These are phyloP conservation scores for Tineola bisselliella DNA, from an alignment of 2,888 invertebrate genomes.

Conservation along the genomic window DNA sequence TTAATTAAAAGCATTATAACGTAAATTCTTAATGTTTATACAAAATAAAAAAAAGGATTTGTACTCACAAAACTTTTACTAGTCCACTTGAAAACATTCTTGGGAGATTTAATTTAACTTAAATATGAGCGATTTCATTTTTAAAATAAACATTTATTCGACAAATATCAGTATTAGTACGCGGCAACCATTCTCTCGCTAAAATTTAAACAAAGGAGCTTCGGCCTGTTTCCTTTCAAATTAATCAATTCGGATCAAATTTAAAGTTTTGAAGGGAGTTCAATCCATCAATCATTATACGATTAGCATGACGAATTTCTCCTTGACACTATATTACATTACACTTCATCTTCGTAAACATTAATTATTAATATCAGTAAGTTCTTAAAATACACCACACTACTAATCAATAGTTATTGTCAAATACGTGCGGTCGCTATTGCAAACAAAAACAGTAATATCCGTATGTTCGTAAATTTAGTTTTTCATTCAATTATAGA, in stretches of 20 bases:
- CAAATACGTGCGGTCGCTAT: no score
- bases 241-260: constrained; percentile 8
- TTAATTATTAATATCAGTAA: neutral
- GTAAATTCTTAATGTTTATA: no score
- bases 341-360: neutral
- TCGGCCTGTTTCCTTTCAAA: neutral
- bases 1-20: no score
- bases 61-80: neutral
- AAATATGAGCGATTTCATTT: neutral
- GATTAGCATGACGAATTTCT: neutral
- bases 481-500: no score
- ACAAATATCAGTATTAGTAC: neutral
- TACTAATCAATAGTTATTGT: no score
- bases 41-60: no score
- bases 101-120: neutral
- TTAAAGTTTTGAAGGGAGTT: neutral
- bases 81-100: neutral
- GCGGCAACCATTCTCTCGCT: constrained; percentile 2
- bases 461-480: no score
- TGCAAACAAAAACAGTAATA: no score
- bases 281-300: neutral
- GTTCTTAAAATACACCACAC: no score
- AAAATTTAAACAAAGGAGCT: constrained; percentile 9
- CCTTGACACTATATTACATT: neutral
- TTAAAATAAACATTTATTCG: constrained; percentile 12